Percentiles rank a stretch among this genome's conserved stretches.
These are phyloP conservation scores for Leguminivora glycinivorella DNA, from an alignment of 1,140 invertebrate genomes.

Conservation along the genomic window DNA sequence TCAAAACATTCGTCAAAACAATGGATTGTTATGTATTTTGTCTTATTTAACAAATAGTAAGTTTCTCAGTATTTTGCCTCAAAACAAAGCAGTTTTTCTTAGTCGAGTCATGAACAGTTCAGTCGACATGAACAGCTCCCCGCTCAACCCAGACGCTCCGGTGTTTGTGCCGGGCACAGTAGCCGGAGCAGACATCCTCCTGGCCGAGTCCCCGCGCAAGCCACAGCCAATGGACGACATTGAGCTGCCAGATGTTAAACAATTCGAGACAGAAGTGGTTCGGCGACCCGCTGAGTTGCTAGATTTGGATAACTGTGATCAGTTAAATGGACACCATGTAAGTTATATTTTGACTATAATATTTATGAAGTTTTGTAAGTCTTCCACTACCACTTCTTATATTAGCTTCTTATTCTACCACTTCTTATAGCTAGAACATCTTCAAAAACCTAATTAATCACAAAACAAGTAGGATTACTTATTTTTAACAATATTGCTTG, in stretches of 20 bases:
- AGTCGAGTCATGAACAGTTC: no score
- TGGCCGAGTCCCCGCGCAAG: slow-evolving; percentile 83
- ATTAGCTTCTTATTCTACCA: no score
- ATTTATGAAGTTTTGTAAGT: not conserved
- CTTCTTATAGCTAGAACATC: no score
- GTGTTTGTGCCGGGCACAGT: slow-evolving; percentile 83
- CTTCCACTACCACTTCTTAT: no score
- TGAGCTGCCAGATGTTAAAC: slow-evolving; percentile 80
- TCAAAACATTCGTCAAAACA: no score
- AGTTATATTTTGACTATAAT: slow-evolving; percentile 34
- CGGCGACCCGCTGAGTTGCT: slow-evolving; percentile 81
- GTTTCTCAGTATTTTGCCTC: no score
- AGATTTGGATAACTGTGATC: slow-evolving; percentile 74
- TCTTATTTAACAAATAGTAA: no score
- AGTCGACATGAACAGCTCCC: slow-evolving; percentile 84
- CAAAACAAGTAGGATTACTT: no score
- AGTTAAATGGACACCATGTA: slow-evolving; percentile 79
- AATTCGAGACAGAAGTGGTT: slow-evolving; percentile 82
- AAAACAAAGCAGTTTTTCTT: no score
- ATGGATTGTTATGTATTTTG: no score
- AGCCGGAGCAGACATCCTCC: slow-evolving; percentile 76
- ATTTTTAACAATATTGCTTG: no score
- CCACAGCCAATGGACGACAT: slow-evolving; percentile 81
- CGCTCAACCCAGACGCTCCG: slow-evolving; percentile 86
- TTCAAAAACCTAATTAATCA: no score